Evolutionary conservation across 1,140 invertebrate species (phyloP).

Genomic region (Vanessa tameamea): DNA sequence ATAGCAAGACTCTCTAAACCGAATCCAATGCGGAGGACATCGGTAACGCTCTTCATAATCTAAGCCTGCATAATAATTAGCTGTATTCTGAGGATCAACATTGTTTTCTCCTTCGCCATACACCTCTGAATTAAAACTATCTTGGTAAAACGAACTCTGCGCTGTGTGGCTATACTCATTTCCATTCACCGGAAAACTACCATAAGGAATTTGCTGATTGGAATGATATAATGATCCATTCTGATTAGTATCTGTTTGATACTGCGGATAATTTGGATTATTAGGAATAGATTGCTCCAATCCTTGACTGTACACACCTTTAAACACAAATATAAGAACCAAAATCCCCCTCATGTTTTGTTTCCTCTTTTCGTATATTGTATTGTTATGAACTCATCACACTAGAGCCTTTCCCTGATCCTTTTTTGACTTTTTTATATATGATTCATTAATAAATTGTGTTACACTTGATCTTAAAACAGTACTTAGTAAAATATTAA

Average conservation of each 20-base stretch:
- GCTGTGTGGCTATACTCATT: conserved; percentile 58
- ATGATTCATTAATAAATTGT: not conserved
- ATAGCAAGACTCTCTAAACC: conserved; percentile 89
- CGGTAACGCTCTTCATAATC: conserved; percentile 77
- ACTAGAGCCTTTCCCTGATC: not conserved
- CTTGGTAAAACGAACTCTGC: conserved; percentile 74
- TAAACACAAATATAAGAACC: conserved; percentile 49
- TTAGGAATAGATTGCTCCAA: conserved; percentile 53
- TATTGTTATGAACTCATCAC: conserved; percentile 16
- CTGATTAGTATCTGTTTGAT: conserved; percentile 52
- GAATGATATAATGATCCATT: conserved; percentile 59
- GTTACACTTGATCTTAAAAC: not conserved
- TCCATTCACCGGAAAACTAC: conserved; percentile 64
- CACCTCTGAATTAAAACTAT: conserved; percentile 54
- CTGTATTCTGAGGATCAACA: conserved; percentile 67
- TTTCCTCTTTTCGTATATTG: conserved; percentile 38
- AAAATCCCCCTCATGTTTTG: conserved; percentile 56
- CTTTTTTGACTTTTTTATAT: not conserved
- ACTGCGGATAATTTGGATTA: conserved; percentile 62
- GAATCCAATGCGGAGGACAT: conserved; percentile 92
- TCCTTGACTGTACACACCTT: conserved; percentile 54
- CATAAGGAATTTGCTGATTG: conserved; percentile 66
- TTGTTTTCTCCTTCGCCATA: conserved; percentile 66
- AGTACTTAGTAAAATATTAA: not conserved
- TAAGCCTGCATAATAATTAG: conserved; percentile 65